Evolutionary conservation across 2,797 vertebrate genomes (phyloP), one percentile per base, ranked within the genome.

Genomic region (Thamnophis elegans): DNA sequence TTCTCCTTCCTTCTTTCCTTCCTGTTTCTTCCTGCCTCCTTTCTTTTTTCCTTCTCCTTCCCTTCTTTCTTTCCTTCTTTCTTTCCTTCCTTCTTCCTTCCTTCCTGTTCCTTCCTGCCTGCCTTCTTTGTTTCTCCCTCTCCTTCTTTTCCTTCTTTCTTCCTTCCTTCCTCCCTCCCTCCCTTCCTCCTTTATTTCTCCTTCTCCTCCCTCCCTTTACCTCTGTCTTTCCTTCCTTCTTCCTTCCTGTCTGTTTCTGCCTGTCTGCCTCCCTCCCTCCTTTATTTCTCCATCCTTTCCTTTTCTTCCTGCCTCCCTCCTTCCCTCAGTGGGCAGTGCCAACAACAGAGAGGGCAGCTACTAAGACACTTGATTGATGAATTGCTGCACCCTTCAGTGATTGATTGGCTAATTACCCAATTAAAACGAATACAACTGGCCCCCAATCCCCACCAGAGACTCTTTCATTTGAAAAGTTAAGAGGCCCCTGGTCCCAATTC

Each of bases 321-420:
- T 11, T 2, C 2, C n/a, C 13, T 32, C 4, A 6, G 14, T 58
- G n/a, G 58, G 28, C 18, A 12, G 42, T 58, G 5, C 25, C 25
- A 28, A 0, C 78, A 60, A 22, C 20, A 78, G 25, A 11, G 8
- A 2, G 28, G 9, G 47, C 32, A 78, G n/a, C 1, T 87, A 87
- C 68, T 59, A 16, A 87, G 85, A 55, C 51, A 60, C 85, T 26
- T 85, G 78, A 89, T 90, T 86, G 89, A 93, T 93, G 91, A 91
- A 93, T 68, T 91, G 60, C 89, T 58, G 87, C 62, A 86, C 92
- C 92, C 89, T 91, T 93, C 90, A 82, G 28, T 90, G 65, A 93
- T 93, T 93, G 92, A 90, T 93, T 93, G 92, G 89, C 85, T 91
- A 93, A 93, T 91, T 93, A 91, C 59, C 56, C 92, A 93, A 88